Evolutionary conservation across 2,113 vertebrate species (phyloP), one percentile per base, ranked within the genome.

Genomic region (Urocolius indicus): DNA sequence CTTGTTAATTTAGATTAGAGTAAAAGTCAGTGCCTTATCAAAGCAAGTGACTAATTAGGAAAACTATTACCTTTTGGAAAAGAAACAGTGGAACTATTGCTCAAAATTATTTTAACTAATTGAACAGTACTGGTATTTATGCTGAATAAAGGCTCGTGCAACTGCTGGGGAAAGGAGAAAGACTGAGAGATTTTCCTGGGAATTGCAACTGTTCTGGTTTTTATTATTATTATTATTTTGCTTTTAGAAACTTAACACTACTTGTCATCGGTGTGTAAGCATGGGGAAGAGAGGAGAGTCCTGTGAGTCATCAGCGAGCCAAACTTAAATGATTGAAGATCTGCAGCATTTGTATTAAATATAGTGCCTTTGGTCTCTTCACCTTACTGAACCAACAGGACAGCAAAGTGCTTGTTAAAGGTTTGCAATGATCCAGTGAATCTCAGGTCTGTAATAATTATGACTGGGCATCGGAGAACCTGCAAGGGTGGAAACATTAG

Each of bases 1-100:
- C 94, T 97, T 96, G 95, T 96, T 96, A 96, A 97, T 92, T 97
- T 96, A 97, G 95, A 96, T 96, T 96, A 94, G 92, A 96, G 80
- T 82, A 95, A 79, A 90, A 97, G 90, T 93, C 95, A 95, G 81
- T 69, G 79, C 86, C 79, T 94, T 96, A 95, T 97, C 95, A 97
- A 95, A 96, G 94, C 85, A 78, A 95, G 78, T 94, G 87, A 97
- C 89, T 96, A 95, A 97, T 96, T 96, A 96, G 90, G 74, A 93
- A 95, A 96, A 95, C 94, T 94, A 96, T 96, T 96, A 95, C 74
- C 95, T 95, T 95, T 88, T 97, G 90, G 91, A 95, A 93, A 93
- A 90, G 90, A 93, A 94, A 94, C 92, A 94, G 93, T 93, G 22
- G 7, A 92, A 81, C 57, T 66, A 84, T 79, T 87, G 87, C 83